phyloP scores from a whole-genome alignment of 2,888 invertebrate species.

The Laspeyria flexula region DNA sequence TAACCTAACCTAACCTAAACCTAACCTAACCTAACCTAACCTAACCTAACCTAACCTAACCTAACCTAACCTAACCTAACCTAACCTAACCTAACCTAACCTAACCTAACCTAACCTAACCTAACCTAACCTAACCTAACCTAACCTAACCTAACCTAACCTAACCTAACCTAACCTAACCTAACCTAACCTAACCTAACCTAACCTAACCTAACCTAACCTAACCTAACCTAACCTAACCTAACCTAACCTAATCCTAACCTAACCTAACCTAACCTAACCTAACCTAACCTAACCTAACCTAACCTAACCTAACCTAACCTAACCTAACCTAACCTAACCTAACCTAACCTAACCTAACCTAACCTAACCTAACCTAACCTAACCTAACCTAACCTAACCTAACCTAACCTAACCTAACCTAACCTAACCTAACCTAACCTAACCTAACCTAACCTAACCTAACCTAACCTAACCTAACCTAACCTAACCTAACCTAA shows the following conservation, averaged over 20 bases:
- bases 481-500: constrained; percentile 11
- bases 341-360: constrained; percentile 43
- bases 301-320: constrained; percentile 48
- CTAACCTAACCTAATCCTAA: constrained; percentile 46
- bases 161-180: constrained; percentile 46
- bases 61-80: constrained; percentile 16
- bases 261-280: constrained; percentile 47
- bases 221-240: constrained; percentile 44
- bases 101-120: constrained; percentile 1
- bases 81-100: constrained; percentile 9
- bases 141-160: constrained; percentile 43
- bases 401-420: constrained; percentile 44
- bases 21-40: constrained; percentile 16
- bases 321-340: constrained; percentile 51
- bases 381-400: constrained; percentile 46
- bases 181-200: constrained; percentile 47
- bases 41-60: constrained; percentile 16
- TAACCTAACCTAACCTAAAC: constrained; percentile 12
- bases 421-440: constrained; percentile 44
- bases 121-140: constrained; percentile 5
- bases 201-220: constrained; percentile 48
- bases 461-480: constrained; percentile 40
- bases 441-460: constrained; percentile 44
- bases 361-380: constrained; percentile 44
- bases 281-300: constrained; percentile 47